phyloP scores from a whole-genome alignment of 2,113 vertebrate species.

The Labeo rohita region DNA sequence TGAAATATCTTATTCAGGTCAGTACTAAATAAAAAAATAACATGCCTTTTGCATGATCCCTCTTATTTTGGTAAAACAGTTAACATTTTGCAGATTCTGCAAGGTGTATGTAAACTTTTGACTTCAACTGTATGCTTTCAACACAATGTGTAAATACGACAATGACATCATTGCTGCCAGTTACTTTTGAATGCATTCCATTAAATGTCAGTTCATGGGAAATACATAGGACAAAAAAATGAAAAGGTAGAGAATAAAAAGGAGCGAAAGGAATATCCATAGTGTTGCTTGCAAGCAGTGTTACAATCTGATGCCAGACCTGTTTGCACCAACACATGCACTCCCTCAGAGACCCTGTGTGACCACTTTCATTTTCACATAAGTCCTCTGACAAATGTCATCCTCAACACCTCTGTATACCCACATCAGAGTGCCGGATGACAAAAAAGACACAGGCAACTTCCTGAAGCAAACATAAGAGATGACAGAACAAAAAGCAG shows the following conservation, averaged over 20 bases:
- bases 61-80: no score
- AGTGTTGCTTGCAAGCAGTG: not conserved
- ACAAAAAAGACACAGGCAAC: constrained; percentile 27
- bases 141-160: not conserved
- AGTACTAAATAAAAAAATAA: no score
- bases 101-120: no score
- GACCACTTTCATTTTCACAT: constrained; percentile 31
- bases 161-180: not conserved
- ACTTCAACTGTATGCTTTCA: not conserved
- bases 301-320: not conserved
- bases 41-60: no score
- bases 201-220: not conserved
- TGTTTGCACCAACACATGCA: not conserved
- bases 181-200: not conserved
- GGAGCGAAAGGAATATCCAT: not conserved
- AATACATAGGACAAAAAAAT: not conserved
- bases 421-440: constrained; percentile 3
- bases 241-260: not conserved
- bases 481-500: constrained; percentile 33
- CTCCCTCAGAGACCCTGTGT: not conserved
- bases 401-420: constrained; percentile 34
- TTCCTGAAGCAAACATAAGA: constrained; percentile 19
- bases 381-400: constrained; percentile 26
- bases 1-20: no score
- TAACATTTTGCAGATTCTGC: no score